These are phyloP conservation scores for Leptinotarsa tumamoca DNA, from an alignment of 2,888 invertebrate species.

Conservation along the genomic window DNA sequence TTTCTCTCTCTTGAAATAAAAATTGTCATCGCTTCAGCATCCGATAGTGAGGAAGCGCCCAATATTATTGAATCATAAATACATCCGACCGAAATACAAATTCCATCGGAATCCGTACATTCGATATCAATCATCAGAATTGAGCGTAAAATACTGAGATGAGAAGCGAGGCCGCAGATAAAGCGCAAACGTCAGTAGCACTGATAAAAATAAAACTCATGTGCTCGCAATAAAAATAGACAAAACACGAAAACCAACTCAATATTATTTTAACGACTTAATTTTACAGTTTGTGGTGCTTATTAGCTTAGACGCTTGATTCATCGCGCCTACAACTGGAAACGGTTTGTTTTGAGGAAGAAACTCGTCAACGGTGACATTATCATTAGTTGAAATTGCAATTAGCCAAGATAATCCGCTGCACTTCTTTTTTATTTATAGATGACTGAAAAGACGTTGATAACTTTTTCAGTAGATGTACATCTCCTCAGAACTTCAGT, in stretches of 20 bases:
- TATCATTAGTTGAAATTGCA: neutral
- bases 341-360: conserved; percentile 16
- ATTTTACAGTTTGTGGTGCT: conserved; percentile 42
- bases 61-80: neutral
- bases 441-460: neutral
- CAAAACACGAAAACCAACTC: conserved; percentile 46
- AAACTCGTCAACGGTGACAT: neutral
- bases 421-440: neutral
- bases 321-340: neutral
- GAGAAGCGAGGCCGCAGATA: conserved; percentile 23
- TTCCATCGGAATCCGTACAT: neutral
- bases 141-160: conserved; percentile 16
- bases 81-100: neutral
- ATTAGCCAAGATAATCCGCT: neutral
- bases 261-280: conserved; percentile 46
- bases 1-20: no score
- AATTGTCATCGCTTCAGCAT: no score
- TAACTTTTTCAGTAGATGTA: no score
- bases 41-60: no score
- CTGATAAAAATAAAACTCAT: conserved; percentile 61
- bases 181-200: conserved; percentile 55
- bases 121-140: neutral
- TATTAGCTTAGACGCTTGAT: conserved; percentile 27
- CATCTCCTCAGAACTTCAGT: no score
- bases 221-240: conserved; percentile 59